Evolutionary conservation across 2,888 invertebrate genomes (phyloP).

Genomic region (Polydrusus pterygomalis): DNA sequence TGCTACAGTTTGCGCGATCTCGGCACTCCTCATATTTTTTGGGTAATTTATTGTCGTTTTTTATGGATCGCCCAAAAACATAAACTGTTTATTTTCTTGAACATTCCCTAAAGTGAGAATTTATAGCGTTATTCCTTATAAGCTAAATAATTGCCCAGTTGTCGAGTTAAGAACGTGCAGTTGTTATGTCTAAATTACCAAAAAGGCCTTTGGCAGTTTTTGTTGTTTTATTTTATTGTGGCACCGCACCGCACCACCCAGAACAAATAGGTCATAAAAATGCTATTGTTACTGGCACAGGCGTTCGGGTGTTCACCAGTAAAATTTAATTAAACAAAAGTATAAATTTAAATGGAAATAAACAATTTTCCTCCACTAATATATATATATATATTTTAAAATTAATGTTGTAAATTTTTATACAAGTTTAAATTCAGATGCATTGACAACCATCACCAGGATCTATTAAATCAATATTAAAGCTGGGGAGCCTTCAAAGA

Average conservation of each 20-base stretch:
- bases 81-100: constrained; percentile 45
- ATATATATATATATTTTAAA: too few species aligned
- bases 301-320: too few species aligned
- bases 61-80: constrained; percentile 37
- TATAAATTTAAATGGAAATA: too few species aligned
- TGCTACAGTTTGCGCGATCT: constrained; percentile 19
- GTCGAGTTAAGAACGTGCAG: constrained; percentile 21
- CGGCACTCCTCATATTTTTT: constrained; percentile 18
- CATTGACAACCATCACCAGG: too few species aligned
- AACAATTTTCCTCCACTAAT: too few species aligned
- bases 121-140: constrained; percentile 42
- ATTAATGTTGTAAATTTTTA: too few species aligned
- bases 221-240: constrained; percentile 21
- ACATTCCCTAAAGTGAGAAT: constrained; percentile 47
- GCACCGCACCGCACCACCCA: not conserved
- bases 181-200: constrained; percentile 44
- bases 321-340: too few species aligned
- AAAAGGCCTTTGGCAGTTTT: constrained; percentile 35
- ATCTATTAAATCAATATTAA: too few species aligned
- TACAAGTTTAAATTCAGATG: too few species aligned
- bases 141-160: constrained; percentile 37
- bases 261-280: constrained; percentile 32
- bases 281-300: too few species aligned
- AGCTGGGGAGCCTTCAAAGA: too few species aligned
- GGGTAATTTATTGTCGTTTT: constrained; percentile 27